Evolutionary conservation across 2,888 invertebrate species (phyloP), one percentile per base, ranked within the genome.

Genomic region (Drosophila leonis): DNA sequence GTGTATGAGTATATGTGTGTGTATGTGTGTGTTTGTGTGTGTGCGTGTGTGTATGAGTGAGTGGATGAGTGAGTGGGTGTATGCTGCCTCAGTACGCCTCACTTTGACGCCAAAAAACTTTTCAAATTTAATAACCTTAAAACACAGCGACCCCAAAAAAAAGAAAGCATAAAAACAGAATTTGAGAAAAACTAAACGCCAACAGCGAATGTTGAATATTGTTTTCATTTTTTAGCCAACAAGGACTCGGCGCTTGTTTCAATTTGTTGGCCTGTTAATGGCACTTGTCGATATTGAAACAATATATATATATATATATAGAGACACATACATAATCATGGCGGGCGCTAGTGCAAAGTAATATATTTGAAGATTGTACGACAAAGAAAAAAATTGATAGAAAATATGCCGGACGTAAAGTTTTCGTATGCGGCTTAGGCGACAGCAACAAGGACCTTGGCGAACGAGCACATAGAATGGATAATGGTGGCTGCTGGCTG

Each of bases 91-190:
- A 73, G 76, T 60, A 54, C 65, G 65, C 31, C 74, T 49, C 62
- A 69, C 77, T 75, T 72, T 80, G 88, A 78, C 84, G 84, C 83
- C 80, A 78, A 80, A 75, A 90, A 88, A 88, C 69, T 89, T 88
- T 90, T 83, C 75, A 80, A 90, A 87, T 90, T 90, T 82, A 87
- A 88, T 90, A 82, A 82, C 81, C 76, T 84, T 82, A 78, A 82
- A 87, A 86, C 72, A 76, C 67, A 82, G 70, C 59, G 42, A 49
- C 33, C 41, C 52, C 56, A 75, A 72, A 65, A 62, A 56, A 6
- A 24, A 27, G 4, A 33, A 15, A 31, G 2, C 44, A 44, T 44
- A 24, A n/a, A 39, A 31, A 33, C 20, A 1, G 20, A 18, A 49
- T 31, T 35, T 35, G 35, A 29, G 52, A 27, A 35, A 59, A 37